These are phyloP conservation scores for Cerceris rybyensis DNA, from an alignment of 2,888 invertebrate genomes.

Conservation along the genomic window DNA sequence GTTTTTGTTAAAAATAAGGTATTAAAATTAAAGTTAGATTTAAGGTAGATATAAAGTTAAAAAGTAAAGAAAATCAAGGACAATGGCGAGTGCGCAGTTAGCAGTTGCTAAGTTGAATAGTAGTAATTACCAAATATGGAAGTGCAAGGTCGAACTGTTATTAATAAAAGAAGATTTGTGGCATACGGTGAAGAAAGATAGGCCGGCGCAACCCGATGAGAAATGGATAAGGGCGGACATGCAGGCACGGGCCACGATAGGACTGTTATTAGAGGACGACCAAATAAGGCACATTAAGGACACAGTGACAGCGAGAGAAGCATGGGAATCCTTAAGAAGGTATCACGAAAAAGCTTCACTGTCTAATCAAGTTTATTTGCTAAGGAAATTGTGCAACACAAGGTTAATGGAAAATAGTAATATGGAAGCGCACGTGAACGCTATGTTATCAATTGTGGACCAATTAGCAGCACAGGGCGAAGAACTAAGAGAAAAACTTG, in stretches of 20 bases:
- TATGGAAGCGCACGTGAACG: constrained; percentile 17
- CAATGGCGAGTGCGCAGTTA: constrained; percentile 12
- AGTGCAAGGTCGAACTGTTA: constrained; percentile 13
- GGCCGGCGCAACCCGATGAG: background rate
- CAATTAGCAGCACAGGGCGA: constrained; percentile 12
- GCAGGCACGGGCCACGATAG: constrained; percentile 16
- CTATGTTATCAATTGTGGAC: constrained; percentile 10
- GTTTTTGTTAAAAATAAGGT: no score
- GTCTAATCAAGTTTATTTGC: constrained; percentile 10
- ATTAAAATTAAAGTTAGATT: no score
- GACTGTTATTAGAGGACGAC: constrained; percentile 17
- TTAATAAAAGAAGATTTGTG: constrained; percentile 12
- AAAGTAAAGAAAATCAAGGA: background rate
- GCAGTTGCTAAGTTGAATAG: constrained; percentile 11
- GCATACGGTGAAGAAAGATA: constrained; percentile 2
- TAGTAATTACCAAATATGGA: constrained; percentile 22
- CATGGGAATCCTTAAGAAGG: constrained; percentile 9
- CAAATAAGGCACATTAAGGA: constrained; percentile 20
- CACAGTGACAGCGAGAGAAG: constrained; percentile 7
- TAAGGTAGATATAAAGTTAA: no score
- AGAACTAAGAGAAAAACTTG: background rate
- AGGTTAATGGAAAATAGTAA: constrained; percentile 11
- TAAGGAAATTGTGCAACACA: constrained; percentile 11
- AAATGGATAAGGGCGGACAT: constrained; percentile 7
- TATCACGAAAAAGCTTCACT: constrained; percentile 21